phyloP scores from a whole-genome alignment of 2,888 invertebrate species.

The Phytoseiulus persimilis region DNA sequence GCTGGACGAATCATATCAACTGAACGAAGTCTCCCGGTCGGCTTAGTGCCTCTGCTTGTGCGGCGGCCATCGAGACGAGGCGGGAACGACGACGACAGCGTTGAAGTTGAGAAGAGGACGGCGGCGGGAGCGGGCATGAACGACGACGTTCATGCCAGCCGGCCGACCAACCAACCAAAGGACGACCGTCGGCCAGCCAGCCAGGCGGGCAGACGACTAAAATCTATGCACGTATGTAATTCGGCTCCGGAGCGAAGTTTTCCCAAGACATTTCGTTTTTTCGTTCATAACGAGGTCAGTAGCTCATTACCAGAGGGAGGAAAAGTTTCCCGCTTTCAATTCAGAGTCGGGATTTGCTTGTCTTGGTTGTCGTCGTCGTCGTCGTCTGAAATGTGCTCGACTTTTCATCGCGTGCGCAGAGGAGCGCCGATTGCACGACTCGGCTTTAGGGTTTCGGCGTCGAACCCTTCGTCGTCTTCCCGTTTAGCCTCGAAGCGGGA shows the following conservation, averaged over 20 bases:
- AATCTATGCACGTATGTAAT: conserved; percentile 5
- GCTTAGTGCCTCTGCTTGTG: background rate
- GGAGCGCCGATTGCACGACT: background rate
- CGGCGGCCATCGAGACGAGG: background rate
- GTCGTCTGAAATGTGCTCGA: background rate
- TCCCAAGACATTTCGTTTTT: background rate
- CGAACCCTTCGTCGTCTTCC: too few species aligned
- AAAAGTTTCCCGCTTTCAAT: background rate
- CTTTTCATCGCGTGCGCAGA: background rate
- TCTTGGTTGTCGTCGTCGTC: background rate
- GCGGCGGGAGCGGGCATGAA: background rate
- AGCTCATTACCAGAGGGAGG: background rate
- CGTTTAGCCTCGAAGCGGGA: too few species aligned
- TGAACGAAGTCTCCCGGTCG: background rate
- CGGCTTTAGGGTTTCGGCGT: too few species aligned
- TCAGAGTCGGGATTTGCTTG: background rate
- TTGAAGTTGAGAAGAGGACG: background rate
- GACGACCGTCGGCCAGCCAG: background rate
- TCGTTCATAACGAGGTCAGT: conserved; percentile 5
- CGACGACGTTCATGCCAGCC: background rate
- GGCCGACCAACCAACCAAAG: background rate
- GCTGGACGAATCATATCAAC: background rate
- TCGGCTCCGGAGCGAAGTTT: background rate
- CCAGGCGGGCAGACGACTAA: background rate
- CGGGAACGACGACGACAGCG: background rate